Base-by-base conservation (phyloP, 2,888 invertebrate genomes). In the Podabrus alpinus region DNA sequence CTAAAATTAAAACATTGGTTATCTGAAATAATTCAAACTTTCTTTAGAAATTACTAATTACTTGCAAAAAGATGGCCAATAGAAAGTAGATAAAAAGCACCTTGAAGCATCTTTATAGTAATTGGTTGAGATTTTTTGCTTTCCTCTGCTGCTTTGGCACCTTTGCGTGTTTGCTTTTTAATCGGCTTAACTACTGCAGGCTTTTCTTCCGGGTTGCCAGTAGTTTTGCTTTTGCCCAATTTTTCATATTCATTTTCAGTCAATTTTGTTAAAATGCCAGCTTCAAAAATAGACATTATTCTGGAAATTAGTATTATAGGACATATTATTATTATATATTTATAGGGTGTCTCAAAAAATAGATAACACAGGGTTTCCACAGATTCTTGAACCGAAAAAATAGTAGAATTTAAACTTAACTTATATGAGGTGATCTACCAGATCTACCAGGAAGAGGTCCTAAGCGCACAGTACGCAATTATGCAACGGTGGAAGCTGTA, bases 241-340 rank as follows among this genome's bases (percentile, higher is more conserved):
- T 91, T 92, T 83, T 91, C 92, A 83, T 94, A 94, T 82, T 94
- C 94, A 70, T 92, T 92, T 79, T 92, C 92, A 0, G 94, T 94
- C 89, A 94, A 93, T 87, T 94, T 94, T 0, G 92, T 91, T 69
- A 94, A 86, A 67, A 94, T 94, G 2, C 94, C 94, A 1, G 93
- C 92, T 87, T 94, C 94, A 81, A 94, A 94, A 7, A 94, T 88
- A 59, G 91, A 90, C 90, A 93, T 93, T 1, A 94, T 86, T 24
- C 94, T 94, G 80, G 9, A 81, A 80, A 13, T 21, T 64, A 71
- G 2, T 4, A n/a, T n/a, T n/a, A n/a, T 0, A n/a, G 7, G 7
- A 45, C 1, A 19, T 61, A 17, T 17, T 16, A 61, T 61, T 9
- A 11, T 29, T 25, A 24, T 15, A 45, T 17, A n/a, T 16, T 7